Percentiles rank a stretch among this genome's conserved stretches.
These are phyloP conservation scores for Chaetoderma sp. DNA, from an alignment of 2,888 invertebrate species.

Conservation along the genomic window DNA sequence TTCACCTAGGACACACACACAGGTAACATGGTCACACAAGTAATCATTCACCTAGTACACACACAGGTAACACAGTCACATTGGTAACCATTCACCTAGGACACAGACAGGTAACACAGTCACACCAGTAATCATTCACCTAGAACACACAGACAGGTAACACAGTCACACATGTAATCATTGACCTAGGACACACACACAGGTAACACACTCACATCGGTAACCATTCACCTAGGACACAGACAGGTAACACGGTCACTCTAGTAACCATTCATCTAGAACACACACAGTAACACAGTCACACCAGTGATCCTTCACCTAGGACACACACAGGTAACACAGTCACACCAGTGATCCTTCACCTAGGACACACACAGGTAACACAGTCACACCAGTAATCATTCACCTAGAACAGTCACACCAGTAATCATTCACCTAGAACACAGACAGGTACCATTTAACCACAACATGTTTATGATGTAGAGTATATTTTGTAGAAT, in stretches of 20 bases:
- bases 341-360: neutral
- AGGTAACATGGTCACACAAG: neutral
- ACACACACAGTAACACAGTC: slow-evolving; percentile 36
- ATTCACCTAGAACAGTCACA: slow-evolving; percentile 9
- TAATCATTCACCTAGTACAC: slow-evolving; percentile 12
- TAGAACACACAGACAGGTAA: slow-evolving; percentile 31
- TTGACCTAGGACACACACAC: slow-evolving; percentile 21
- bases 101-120: slow-evolving; percentile 5
- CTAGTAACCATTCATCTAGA: slow-evolving; percentile 20
- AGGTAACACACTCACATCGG: neutral
- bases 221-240: slow-evolving; percentile 35
- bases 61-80: slow-evolving; percentile 39
- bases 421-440: neutral
- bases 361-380: slow-evolving; percentile 31
- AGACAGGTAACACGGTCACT: slow-evolving; percentile 22
- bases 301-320: slow-evolving; percentile 29
- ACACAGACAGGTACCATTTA: slow-evolving; percentile 36
- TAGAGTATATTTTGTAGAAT: neutral
- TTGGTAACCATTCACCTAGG: slow-evolving; percentile 19
- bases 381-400: slow-evolving; percentile 38
- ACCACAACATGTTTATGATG: slow-evolving; percentile 24
- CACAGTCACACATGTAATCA: slow-evolving; percentile 39
- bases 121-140: neutral
- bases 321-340: slow-evolving; percentile 13
- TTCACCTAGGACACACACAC: too few species aligned